Base-by-base conservation (phyloP, 2,113 vertebrate genomes). In the Maccullochella peelii region DNA sequence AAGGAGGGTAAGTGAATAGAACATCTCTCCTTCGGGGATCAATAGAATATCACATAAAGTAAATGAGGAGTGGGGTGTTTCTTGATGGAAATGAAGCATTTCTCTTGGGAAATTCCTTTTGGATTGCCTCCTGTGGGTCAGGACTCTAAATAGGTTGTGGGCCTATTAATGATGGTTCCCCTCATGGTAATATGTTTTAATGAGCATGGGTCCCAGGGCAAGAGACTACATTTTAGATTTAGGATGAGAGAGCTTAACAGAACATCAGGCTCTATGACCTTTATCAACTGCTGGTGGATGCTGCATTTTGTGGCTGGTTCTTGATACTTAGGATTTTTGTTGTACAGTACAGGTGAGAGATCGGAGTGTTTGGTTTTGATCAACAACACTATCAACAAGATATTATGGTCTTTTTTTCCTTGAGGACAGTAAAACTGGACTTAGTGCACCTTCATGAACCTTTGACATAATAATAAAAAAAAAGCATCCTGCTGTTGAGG, bases 111-210 rank as follows among this genome's bases (percentile, higher is more conserved):
- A 88, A 90, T 89, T 81, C 84, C 36, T 74, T 82, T 10, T 70
- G 66, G 73, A 83, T 87, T 66, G 54, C 49, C 52, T 87, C 78
- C 63, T 58, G 73, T 82, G 86, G 85, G 77, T 90, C 82, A 71
- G 47, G 70, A 80, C 42, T 87, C 79, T 80, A 89, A 91, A 88
- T 88, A 85, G 88, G 85, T 88, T 89, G 77, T n/a, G 78, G 85
- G 77, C 65, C 87, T 65, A 89, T 92, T 90, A 91, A 66, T 78
- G 85, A 77, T 69, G 72, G 85, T 84, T 84, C 81, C 80, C 84
- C 86, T 89, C 74, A 91, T 89, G 87, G 76, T 84, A 49, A 76
- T 77, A 47, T 89, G 66, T 85, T 90, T 90, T 89, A 93, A 93
- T 85, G 88, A 89, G 85, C 73, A 65, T 82, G 59, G 59, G 44